These are phyloP conservation scores for Jaculus jaculus DNA, from an alignment of 2,113 vertebrate genomes.

Conservation along the genomic window DNA sequence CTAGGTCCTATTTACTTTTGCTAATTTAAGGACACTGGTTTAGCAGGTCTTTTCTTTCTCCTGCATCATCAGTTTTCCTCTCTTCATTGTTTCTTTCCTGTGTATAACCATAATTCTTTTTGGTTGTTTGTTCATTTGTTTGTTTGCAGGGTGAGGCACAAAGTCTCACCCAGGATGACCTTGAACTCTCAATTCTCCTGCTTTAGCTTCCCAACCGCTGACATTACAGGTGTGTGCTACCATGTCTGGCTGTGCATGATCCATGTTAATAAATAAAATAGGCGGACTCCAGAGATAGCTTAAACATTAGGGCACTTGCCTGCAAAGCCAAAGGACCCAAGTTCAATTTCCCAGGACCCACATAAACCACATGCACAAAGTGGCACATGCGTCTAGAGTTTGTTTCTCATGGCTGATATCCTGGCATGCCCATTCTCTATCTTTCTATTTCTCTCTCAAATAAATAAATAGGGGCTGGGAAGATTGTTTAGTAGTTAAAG, in stretches of 20 bases:
- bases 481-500: too few relatives aligned
- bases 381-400: too few relatives aligned
- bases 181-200: not conserved
- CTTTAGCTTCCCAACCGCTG: not conserved
- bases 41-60: not conserved
- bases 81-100: constrained; percentile 28
- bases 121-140: not conserved
- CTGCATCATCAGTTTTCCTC: not conserved
- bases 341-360: too few relatives aligned
- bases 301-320: too few relatives aligned
- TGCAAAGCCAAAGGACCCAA: too few relatives aligned
- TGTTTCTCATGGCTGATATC: too few relatives aligned
- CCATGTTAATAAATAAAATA: not conserved
- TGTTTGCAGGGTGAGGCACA: not conserved
- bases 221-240: not conserved
- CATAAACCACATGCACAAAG: too few relatives aligned
- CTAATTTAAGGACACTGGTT: constrained; percentile 12
- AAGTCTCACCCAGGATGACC: not conserved
- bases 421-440: too few relatives aligned
- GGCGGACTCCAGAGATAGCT: too few relatives aligned
- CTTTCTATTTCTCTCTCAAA: too few relatives aligned
- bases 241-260: not conserved
- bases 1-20: not conserved
- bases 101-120: constrained; percentile 10
- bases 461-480: too few relatives aligned